Evolutionary conservation across 1,140 invertebrate species (phyloP).

Genomic region (Ceratosolen solmsi): DNA sequence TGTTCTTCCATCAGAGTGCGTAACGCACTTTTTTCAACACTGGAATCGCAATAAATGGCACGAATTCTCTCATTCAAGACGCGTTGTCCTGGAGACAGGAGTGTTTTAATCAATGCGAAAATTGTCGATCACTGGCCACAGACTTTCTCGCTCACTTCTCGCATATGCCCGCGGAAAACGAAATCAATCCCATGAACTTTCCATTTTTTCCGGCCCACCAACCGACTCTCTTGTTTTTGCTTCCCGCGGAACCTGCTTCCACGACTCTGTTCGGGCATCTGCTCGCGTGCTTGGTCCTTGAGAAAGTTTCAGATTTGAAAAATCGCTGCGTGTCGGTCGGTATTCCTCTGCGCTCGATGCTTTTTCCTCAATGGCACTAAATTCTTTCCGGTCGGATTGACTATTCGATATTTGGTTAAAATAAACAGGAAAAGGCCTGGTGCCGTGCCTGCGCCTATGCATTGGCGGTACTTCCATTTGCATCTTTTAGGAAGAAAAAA

Average conservation of each 20-base stretch:
- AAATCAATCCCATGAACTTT: slow-evolving; percentile 41
- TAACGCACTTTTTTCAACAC: no score
- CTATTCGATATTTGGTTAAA: background rate
- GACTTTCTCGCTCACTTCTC: slow-evolving; percentile 19
- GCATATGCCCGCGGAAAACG: slow-evolving; percentile 26
- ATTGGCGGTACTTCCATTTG: background rate
- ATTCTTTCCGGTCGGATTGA: background rate
- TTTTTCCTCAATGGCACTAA: background rate
- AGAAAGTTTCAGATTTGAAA: background rate
- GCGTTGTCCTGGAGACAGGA: no score
- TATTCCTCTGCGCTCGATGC: background rate
- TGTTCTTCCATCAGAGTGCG: no score
- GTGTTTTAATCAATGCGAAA: no score
- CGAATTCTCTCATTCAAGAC: no score
- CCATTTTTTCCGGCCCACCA: slow-evolving; percentile 23
- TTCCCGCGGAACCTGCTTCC: background rate
- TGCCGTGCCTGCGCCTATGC: no score
- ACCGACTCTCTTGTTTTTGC: background rate
- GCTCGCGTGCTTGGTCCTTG: background rate
- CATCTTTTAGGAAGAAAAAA: no score
- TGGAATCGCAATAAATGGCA: no score
- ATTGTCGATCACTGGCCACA: background rate
- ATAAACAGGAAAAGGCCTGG: background rate
- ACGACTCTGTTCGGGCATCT: background rate
- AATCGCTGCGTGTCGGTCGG: no score